Conservation (phyloP, 2,888 invertebrate genomes). For the Cataglyphis rosenhaueri region DNA sequence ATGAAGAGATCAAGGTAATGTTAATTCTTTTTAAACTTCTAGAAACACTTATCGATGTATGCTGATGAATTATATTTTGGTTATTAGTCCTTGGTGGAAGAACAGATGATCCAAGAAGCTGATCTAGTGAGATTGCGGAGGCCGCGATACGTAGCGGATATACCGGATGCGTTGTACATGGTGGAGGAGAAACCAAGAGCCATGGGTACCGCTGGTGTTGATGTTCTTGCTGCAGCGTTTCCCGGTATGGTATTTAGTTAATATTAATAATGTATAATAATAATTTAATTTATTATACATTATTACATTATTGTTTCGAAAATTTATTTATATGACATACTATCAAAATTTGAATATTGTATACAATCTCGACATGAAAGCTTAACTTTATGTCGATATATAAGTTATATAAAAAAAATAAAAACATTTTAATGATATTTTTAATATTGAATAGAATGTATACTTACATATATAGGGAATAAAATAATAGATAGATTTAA, state of each 20-base stretch:
- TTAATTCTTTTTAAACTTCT: background rate
- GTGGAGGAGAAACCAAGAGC: constrained; percentile 88
- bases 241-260: constrained; percentile 84
- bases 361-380: background rate
- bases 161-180: constrained; percentile 98
- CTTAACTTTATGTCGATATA: too few relatives aligned
- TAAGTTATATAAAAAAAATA: background rate
- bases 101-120: constrained; percentile 92
- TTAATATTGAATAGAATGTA: background rate
- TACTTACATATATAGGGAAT: too few relatives aligned
- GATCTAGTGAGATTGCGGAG: constrained; percentile 90
- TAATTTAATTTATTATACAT: background rate
- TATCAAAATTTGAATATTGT: background rate
- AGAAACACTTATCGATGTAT: background rate
- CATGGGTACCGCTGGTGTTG: constrained; percentile 87
- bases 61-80: constrained; percentile 14
- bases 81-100: constrained; percentile 91
- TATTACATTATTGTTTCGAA: background rate
- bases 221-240: constrained; percentile 89
- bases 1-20: constrained; percentile 95
- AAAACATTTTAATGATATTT: constrained; percentile 1
- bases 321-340: background rate
- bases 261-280: too few relatives aligned
- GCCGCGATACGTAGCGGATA: constrained; percentile 91
- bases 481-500: constrained; percentile 4